phyloP scores from a whole-genome alignment of 2,888 invertebrate genomes.

The Trissoscelio sp. region DNA sequence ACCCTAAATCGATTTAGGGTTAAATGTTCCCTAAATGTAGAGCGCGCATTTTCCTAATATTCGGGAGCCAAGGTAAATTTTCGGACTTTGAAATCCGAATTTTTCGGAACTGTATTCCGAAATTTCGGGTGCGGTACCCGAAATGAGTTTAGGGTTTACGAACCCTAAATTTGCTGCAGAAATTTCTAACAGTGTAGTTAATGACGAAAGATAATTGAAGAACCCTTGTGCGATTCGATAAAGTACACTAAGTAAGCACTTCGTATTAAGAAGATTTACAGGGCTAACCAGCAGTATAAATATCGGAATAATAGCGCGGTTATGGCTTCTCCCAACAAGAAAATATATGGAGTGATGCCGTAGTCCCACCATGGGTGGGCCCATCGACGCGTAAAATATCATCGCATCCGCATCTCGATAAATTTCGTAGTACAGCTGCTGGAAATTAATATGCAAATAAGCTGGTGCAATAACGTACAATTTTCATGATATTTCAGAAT shows the following conservation, averaged over 20 bases:
- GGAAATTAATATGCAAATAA: slow-evolving; percentile 79
- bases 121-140: too few species aligned
- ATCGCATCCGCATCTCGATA: slow-evolving; percentile 80
- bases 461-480: slow-evolving; percentile 57
- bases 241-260: slow-evolving; percentile 77
- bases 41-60: too few species aligned
- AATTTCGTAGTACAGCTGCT: slow-evolving; percentile 79
- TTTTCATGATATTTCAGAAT: slow-evolving; percentile 64
- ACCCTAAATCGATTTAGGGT: too few species aligned
- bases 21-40: too few species aligned
- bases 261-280: slow-evolving; percentile 81
- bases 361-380: slow-evolving; percentile 74
- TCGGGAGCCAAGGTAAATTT: too few species aligned
- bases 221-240: slow-evolving; percentile 73
- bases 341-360: slow-evolving; percentile 80
- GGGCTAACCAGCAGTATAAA: slow-evolving; percentile 77
- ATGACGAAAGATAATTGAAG: slow-evolving; percentile 49
- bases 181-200: too few species aligned
- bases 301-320: slow-evolving; percentile 80
- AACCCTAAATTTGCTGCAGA: too few species aligned
- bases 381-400: slow-evolving; percentile 79
- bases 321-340: slow-evolving; percentile 75
- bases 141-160: too few species aligned
- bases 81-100: too few species aligned
- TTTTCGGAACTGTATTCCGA: too few species aligned